Percentiles rank a stretch among this genome's conserved stretches.
phyloP scores from a whole-genome alignment of 2,113 vertebrate species.

The Tamias sibiricus region DNA sequence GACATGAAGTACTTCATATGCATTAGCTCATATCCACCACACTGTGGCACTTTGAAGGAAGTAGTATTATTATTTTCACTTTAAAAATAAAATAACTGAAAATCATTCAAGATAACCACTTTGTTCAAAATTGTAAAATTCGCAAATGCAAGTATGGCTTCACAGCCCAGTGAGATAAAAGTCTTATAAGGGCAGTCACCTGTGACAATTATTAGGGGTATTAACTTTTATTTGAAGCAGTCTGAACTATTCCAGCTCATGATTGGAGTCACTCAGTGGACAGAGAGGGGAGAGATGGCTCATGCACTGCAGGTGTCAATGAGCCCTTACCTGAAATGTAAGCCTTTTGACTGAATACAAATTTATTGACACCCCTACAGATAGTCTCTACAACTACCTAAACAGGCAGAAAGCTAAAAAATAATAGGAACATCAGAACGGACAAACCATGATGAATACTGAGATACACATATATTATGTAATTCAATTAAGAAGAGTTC shows the following conservation, averaged over 20 bases:
- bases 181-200: background rate
- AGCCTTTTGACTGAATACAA: background rate
- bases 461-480: background rate
- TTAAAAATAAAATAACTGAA: background rate
- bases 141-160: background rate
- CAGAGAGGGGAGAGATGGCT: too few relatives aligned
- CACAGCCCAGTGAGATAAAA: background rate
- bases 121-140: background rate
- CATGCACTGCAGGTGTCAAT: accelerated
- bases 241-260: background rate
- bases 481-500: background rate
- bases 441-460: background rate
- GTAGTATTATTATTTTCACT: background rate
- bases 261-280: background rate
- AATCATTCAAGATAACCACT: background rate
- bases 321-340: accelerated
- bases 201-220: background rate
- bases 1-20: background rate
- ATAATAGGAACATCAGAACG: background rate
- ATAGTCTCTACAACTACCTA: background rate
- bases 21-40: background rate
- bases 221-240: background rate
- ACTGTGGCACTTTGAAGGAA: background rate
- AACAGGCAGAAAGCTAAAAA: background rate
- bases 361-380: background rate